Conservation (phyloP, 2,888 invertebrate species). For the Melipona bicolor region DNA sequence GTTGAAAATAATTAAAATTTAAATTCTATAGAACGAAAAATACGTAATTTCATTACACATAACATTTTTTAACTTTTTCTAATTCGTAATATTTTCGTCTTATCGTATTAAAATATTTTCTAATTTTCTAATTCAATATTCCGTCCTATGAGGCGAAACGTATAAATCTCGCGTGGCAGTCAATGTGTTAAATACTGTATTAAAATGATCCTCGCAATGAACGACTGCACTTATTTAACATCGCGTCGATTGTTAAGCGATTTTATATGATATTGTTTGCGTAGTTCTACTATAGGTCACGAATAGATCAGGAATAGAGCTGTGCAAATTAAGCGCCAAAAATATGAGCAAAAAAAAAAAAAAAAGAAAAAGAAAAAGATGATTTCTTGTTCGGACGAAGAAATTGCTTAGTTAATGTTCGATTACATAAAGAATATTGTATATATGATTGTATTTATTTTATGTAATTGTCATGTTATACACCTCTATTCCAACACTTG, state of each 20-base stretch:
- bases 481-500: conserved; percentile 13
- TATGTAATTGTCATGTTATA: conserved; percentile 25
- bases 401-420: conserved; percentile 3
- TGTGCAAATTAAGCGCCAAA: background rate
- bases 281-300: background rate
- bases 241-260: background rate
- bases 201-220: background rate
- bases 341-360: background rate
- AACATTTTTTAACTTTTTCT: too few relatives aligned
- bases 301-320: background rate
- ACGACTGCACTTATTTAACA: conserved; percentile 3
- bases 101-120: too few relatives aligned
- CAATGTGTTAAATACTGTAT: background rate
- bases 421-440: background rate
- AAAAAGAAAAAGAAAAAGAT: conserved; percentile 2
- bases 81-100: too few relatives aligned
- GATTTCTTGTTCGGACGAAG: conserved; percentile 1
- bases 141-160: too few relatives aligned
- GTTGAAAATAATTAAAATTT: too few relatives aligned
- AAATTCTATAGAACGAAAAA: too few relatives aligned
- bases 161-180: too few relatives aligned
- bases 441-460: conserved; percentile 40
- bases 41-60: too few relatives aligned
- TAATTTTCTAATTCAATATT: too few relatives aligned
- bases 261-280: conserved; percentile 10